A percentile compares a stretch with the other conserved stretches of the same genome.
phyloP scores from a whole-genome alignment of 2,888 invertebrate species.

The Drosophila peninsularis region DNA sequence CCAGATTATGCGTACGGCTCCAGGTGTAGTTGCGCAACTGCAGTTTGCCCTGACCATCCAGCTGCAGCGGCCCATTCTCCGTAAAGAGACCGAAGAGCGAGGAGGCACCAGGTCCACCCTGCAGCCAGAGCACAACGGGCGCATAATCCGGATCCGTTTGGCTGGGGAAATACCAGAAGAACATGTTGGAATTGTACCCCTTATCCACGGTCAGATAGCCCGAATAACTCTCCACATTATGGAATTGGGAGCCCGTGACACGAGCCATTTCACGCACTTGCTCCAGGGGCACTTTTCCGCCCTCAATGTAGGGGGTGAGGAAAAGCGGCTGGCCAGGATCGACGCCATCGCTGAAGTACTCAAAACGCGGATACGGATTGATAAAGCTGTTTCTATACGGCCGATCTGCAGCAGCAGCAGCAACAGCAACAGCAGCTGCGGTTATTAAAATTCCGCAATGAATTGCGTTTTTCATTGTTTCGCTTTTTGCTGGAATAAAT shows the following conservation, averaged over 20 bases:
- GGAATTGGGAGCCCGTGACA: conserved; percentile 80
- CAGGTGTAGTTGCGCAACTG: conserved; percentile 90
- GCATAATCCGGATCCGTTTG: conserved; percentile 85
- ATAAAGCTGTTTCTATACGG: conserved; percentile 79
- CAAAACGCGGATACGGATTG: conserved; percentile 84
- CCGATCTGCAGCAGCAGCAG: conserved; percentile 17
- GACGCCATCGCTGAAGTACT: conserved; percentile 73
- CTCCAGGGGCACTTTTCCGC: conserved; percentile 82
- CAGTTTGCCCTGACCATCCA: conserved; percentile 84
- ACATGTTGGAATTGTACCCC: conserved; percentile 91
- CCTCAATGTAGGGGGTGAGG: conserved; percentile 80
- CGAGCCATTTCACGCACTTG: conserved; percentile 84
- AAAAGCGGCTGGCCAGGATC: conserved; percentile 85
- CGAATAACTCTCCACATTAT: conserved; percentile 86
- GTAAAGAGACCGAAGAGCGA: conserved; percentile 92
- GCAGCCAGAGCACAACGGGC: conserved; percentile 93
- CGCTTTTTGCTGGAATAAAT: conserved; percentile 10
- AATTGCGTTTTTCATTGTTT: conserved; percentile 74
- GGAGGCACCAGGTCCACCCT: conserved; percentile 93
- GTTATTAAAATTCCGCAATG: conserved; percentile 50
- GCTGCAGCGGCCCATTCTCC: conserved; percentile 92
- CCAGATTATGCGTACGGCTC: conserved; percentile 90
- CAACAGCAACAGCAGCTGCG: conserved; percentile 20
- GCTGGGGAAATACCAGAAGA: conserved; percentile 96
- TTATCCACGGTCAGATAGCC: conserved; percentile 93